Evolutionary conservation across 2,888 invertebrate genomes (phyloP), one percentile per base, ranked within the genome.

Genomic region (Lypha dubia): DNA sequence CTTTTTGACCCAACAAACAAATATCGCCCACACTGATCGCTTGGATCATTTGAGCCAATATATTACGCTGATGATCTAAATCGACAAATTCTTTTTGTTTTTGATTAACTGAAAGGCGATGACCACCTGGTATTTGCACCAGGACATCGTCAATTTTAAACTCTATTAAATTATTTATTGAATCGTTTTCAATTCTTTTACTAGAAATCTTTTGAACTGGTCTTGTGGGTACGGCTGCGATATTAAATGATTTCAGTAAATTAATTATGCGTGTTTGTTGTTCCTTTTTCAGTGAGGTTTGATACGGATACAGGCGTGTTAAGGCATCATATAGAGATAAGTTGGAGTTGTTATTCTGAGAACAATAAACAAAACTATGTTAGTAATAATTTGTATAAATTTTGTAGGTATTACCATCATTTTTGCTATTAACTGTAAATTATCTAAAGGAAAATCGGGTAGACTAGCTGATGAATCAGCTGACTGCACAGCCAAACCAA

Each of bases 371-470:
- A 13, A 5, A 58, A 49, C 17, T 6, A 1, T 13, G 17, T 22
- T 15, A 24, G 6, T 28, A 51, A 53, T 8, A 51, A 24, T 46
- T 13, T 17, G 13, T 0, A 15, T 32, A 24, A 13, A 4, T n/a
- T n/a, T n/a, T n/a, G 15, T 7, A 74, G 0, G 8, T 17, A 58
- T 87, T 87, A 91, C 92, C 91, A 92, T 87, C 87, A 91, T 91
- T 83, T 86, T 87, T 0, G 95, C 95, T 38, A 95, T 95, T 6
- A 94, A 91, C 0, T 93, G 92, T 65, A 98, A 92, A 92, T 95
- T 97, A 89, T 98, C 97, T 1, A 98, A 91, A 0, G 99, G 98
- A 91, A 98, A 98, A 92, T 98, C 97, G 0, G 98, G 98, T 79
- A 99, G 92, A 75, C 95, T 89, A 0, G 90, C 83, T 5, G 93